Evolutionary conservation across 2,888 invertebrate genomes (phyloP).

Genomic region (Blastobasis lacticolella): DNA sequence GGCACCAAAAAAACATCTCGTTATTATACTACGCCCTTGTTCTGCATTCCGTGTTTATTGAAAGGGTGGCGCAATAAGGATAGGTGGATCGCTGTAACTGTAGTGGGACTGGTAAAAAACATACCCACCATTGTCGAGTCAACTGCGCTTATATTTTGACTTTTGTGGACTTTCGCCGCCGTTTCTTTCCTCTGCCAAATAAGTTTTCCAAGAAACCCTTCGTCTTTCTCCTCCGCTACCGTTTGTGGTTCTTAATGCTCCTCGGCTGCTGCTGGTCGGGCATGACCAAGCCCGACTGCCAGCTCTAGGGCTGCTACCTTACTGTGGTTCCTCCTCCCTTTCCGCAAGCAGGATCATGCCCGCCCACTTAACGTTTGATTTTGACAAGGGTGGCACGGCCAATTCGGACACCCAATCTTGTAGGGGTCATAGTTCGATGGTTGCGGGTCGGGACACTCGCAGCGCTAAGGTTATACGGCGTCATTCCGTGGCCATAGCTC

Average conservation of each 20-base stretch:
- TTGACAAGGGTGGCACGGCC: slow-evolving; percentile 51
- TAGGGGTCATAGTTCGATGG: slow-evolving; percentile 59
- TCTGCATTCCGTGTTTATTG: too few relatives aligned
- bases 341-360: slow-evolving; percentile 30
- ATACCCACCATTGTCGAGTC: slow-evolving; percentile 18
- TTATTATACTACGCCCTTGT: not conserved
- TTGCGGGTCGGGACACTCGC: slow-evolving; percentile 45
- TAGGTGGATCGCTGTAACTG: too few relatives aligned
- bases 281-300: slow-evolving; percentile 8
- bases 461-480: slow-evolving; percentile 38
- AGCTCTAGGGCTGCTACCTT: slow-evolving; percentile 4
- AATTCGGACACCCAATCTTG: slow-evolving; percentile 55
- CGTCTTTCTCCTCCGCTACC: slow-evolving; percentile 19
- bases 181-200: slow-evolving; percentile 35
- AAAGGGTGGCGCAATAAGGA: too few relatives aligned
- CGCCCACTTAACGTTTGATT: slow-evolving; percentile 54
- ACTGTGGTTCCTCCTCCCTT: slow-evolving; percentile 10
- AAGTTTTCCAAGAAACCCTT: slow-evolving; percentile 41
- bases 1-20: not conserved
- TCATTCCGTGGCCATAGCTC: slow-evolving; percentile 49
- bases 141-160: too few relatives aligned
- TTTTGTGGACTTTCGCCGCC: slow-evolving; percentile 23
- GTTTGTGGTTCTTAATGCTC: not conserved
- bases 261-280: slow-evolving; percentile 9
- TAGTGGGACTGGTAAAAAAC: too few relatives aligned